Base-by-base conservation (phyloP, 1,140 invertebrate species). In the Diorhabda sublineata region DNA sequence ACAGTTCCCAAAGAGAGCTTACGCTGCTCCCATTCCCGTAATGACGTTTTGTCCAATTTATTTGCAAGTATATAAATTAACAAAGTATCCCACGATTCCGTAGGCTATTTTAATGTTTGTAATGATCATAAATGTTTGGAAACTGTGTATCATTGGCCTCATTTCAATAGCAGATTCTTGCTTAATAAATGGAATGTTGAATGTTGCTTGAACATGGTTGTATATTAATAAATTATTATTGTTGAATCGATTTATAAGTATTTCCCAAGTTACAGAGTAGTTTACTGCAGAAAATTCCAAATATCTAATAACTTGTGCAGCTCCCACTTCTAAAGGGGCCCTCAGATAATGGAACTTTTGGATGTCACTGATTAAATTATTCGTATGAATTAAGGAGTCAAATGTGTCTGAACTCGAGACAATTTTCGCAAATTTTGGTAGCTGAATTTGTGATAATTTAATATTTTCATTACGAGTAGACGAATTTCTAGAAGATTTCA, bases 241-340 rank as follows among this genome's bases (percentile, higher is more conserved):
- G 9, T 82, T 76, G 64, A 78, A 83, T 26, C 79, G 70, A 41
- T 76, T 67, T 58, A 76, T 76, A 56, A 83, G 71, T 45, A 79
- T 57, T 6, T 77, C 67, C 77, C 78, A 80, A 3, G 79, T 80
- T 11, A 74, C 58, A 2, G 76, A 77, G 26, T 58, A 2, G 65
- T n/a, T n/a, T n/a, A n/a, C n/a, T n/a, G n/a, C n/a, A n/a, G n/a
- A 5, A 75, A 71, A 62, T 77, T 69, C n/a, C 4, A 81, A 67
- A 26, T 76, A 69, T 58, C 72, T 58, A 52, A 82, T 76, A 26
- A 11, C 69, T 58, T 72, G 60, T 11, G 67, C 70, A 3, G 78
- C 77, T 66, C 80, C 62, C 0, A 72, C 75, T 45, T 70, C 67
- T 43, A 78, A 67, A 62, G 73, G 78, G 11, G 11, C 11, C 11